Percentiles rank a stretch among this genome's conserved stretches.
phyloP scores from a whole-genome alignment of 2,113 vertebrate species.

The Chinchilla lanigera region DNA sequence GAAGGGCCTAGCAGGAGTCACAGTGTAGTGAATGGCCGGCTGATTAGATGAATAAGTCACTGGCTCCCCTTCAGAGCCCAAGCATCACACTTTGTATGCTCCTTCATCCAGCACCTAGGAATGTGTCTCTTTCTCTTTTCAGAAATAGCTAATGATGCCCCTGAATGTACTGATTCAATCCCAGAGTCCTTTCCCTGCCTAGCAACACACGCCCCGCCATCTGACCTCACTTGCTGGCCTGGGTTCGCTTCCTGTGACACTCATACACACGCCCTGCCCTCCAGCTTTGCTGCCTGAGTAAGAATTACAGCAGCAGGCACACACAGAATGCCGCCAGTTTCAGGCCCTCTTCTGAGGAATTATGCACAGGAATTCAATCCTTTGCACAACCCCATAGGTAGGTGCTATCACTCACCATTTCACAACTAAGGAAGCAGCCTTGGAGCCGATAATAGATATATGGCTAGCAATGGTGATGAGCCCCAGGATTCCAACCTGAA shows the following conservation, averaged over 20 bases:
- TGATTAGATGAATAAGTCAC: background rate
- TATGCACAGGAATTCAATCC: background rate
- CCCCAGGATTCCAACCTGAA: background rate
- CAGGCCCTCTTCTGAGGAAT: background rate
- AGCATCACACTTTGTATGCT: background rate
- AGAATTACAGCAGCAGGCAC: background rate
- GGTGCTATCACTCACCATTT: background rate
- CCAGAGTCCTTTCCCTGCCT: background rate
- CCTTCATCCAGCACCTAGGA: background rate
- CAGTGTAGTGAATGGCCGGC: background rate
- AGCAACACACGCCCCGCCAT: background rate
- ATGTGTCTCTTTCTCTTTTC: background rate
- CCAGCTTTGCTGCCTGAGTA: background rate
- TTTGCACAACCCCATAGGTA: background rate
- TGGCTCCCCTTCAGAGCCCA: background rate
- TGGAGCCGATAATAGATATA: background rate
- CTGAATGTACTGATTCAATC: background rate
- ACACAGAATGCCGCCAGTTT: background rate
- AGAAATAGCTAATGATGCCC: background rate
- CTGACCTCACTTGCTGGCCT: background rate
- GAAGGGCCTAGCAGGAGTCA: background rate
- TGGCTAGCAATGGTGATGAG: background rate
- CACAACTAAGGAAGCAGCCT: background rate
- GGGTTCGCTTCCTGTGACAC: background rate
- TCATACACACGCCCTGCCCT: background rate